Conservation (phyloP, 1,140 invertebrate species). For the Papilio polyxenes region DNA sequence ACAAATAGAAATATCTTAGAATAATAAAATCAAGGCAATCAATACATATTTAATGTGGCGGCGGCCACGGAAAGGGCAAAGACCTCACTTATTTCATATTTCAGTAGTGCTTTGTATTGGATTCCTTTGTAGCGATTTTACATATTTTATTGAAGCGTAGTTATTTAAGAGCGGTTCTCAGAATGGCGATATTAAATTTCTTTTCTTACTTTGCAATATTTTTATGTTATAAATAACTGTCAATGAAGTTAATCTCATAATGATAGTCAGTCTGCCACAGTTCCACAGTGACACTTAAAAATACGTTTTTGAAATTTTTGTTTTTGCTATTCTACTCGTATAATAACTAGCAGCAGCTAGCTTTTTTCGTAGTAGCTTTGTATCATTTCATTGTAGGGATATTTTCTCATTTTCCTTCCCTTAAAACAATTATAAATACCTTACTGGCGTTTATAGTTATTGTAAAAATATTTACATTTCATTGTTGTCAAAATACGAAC, state of each 20-base stretch:
- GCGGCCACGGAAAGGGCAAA: background rate
- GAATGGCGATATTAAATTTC: background rate
- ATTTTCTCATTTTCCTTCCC: background rate
- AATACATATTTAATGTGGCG: constrained; percentile 14
- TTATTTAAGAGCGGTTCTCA: background rate
- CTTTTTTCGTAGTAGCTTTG: too few relatives aligned
- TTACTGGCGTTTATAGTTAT: background rate
- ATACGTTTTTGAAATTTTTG: too few relatives aligned
- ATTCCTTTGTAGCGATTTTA: background rate
- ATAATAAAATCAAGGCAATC: background rate
- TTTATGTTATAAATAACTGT: background rate
- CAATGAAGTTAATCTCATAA: too few relatives aligned
- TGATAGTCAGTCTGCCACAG: too few relatives aligned
- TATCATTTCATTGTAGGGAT: background rate
- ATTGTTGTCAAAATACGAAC: constrained; percentile 21
- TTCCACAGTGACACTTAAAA: too few relatives aligned
- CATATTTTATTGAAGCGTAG: constrained; percentile 8
- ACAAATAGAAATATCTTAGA: background rate
- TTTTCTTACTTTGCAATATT: background rate
- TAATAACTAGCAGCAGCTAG: too few relatives aligned
- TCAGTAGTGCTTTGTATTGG: background rate
- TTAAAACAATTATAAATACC: background rate
- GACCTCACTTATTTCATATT: constrained; percentile 9
- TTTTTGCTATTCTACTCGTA: background rate
- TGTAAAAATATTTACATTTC: constrained; percentile 14